A percentile compares a stretch with the other conserved stretches of the same genome.
Evolutionary conservation across 2,888 invertebrate species (phyloP).

Genomic region (Spodoptera exigua): DNA sequence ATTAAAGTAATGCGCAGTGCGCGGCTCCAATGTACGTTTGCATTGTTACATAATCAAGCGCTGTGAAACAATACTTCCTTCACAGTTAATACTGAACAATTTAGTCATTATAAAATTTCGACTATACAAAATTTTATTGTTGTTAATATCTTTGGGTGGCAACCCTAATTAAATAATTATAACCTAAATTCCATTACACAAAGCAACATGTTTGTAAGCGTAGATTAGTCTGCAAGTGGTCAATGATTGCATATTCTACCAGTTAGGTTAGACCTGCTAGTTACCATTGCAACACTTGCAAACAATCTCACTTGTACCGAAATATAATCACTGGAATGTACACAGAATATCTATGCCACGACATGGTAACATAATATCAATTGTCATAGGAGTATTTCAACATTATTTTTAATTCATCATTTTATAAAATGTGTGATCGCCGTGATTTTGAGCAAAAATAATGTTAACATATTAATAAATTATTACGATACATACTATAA

Average conservation of each 20-base stretch:
- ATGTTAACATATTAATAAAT: slow-evolving; percentile 18
- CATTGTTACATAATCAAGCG: slow-evolving; percentile 60
- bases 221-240: slow-evolving; percentile 31
- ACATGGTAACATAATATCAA: slow-evolving; percentile 48
- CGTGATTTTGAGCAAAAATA: slow-evolving; percentile 45
- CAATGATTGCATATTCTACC: slow-evolving; percentile 10
- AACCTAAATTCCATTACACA: slow-evolving; percentile 45
- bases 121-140: slow-evolving; percentile 47
- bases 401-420: slow-evolving; percentile 20
- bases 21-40: slow-evolving; percentile 58
- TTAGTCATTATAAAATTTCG: slow-evolving; percentile 52
- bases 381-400: slow-evolving; percentile 11
- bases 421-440: slow-evolving; percentile 61
- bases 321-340: slow-evolving; percentile 55
- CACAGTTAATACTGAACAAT: slow-evolving; percentile 82
- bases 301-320: slow-evolving; percentile 33
- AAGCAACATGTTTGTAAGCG: slow-evolving; percentile 22
- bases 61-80: slow-evolving; percentile 67
- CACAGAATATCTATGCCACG: slow-evolving; percentile 47
- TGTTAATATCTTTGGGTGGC: slow-evolving; percentile 27
- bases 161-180: slow-evolving; percentile 43
- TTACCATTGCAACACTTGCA: slow-evolving; percentile 31
- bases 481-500: slow-evolving; percentile 42
- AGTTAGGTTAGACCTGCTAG: not conserved
- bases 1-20: slow-evolving; percentile 56